phyloP scores from a whole-genome alignment of 2,797 vertebrate species.

The Malacoctenus gilli region DNA sequence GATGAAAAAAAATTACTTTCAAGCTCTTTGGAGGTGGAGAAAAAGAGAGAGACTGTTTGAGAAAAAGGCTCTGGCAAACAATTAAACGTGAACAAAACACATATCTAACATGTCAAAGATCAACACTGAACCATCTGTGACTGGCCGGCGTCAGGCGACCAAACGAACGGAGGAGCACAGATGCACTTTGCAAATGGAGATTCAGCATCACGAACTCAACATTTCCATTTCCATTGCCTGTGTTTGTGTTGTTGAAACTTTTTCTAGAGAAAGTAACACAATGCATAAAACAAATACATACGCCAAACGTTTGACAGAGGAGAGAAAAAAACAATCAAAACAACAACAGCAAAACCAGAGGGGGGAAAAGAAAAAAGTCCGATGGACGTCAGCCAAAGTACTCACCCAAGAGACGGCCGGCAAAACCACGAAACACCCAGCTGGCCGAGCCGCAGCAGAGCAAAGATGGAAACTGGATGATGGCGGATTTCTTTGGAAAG shows the following conservation, averaged over 20 bases:
- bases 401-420: constrained; percentile 79
- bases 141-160: constrained; percentile 78
- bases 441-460: constrained; percentile 75
- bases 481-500: constrained; percentile 84
- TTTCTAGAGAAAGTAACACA: constrained; percentile 80
- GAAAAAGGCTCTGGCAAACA: constrained; percentile 78
- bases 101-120: constrained; percentile 71
- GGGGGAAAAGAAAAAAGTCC: constrained; percentile 82
- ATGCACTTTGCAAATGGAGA: constrained; percentile 78
- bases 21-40: constrained; percentile 78
- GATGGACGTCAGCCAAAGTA: constrained; percentile 85
- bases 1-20: constrained; percentile 77
- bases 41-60: constrained; percentile 44
- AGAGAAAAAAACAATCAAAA: constrained; percentile 72
- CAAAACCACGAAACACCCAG: constrained; percentile 80
- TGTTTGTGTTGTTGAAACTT: constrained; percentile 93
- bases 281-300: constrained; percentile 68
- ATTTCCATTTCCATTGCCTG: constrained; percentile 93
- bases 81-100: constrained; percentile 82
- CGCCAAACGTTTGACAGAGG: constrained; percentile 84
- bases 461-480: constrained; percentile 79
- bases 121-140: constrained; percentile 71
- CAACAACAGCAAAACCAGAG: constrained; percentile 12
- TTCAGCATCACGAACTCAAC: constrained; percentile 79
- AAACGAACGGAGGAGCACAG: constrained; percentile 67